These are phyloP conservation scores for Bagarius yarrelli DNA, from an alignment of 2,113 vertebrate species.

Conservation along the genomic window DNA sequence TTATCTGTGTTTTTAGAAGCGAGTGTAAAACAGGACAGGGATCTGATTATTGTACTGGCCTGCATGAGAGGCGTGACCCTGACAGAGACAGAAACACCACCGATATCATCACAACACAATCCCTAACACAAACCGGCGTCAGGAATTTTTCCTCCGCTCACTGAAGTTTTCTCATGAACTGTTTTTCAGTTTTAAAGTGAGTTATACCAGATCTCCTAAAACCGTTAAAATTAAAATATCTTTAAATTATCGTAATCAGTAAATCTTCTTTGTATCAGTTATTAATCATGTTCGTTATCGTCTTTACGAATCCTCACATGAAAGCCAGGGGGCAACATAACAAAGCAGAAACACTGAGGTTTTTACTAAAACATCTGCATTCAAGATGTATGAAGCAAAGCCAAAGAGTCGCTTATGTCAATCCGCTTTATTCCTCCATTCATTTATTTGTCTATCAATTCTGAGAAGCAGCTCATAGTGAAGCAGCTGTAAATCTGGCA, in stretches of 20 bases:
- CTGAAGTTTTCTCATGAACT: no score
- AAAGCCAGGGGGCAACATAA: conserved; percentile 12
- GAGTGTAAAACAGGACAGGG: no score
- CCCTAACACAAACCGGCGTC: not conserved
- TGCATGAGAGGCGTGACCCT: conserved; percentile 69
- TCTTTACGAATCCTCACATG: not conserved
- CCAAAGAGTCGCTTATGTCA: not conserved
- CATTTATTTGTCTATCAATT: not conserved
- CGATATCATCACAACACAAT: conserved; percentile 35
- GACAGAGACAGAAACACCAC: conserved; percentile 30
- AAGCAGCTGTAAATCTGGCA: not conserved
- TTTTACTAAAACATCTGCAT: conserved; percentile 22
- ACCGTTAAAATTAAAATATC: no score
- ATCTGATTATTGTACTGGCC: conserved; percentile 79
- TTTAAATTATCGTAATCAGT: not conserved
- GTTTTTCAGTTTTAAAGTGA: no score
- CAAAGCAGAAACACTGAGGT: not conserved
- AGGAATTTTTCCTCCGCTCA: no score
- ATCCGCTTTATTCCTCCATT: not conserved
- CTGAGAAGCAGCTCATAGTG: not conserved
- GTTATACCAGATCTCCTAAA: no score
- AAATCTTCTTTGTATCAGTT: not conserved
- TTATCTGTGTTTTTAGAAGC: no score
- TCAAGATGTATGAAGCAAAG: conserved; percentile 22
- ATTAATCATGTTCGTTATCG: conserved; percentile 49